Percentiles rank a stretch among this genome's conserved stretches.
Conservation (phyloP, 2,797 vertebrate species). For the Danio jaintianensis region DNA sequence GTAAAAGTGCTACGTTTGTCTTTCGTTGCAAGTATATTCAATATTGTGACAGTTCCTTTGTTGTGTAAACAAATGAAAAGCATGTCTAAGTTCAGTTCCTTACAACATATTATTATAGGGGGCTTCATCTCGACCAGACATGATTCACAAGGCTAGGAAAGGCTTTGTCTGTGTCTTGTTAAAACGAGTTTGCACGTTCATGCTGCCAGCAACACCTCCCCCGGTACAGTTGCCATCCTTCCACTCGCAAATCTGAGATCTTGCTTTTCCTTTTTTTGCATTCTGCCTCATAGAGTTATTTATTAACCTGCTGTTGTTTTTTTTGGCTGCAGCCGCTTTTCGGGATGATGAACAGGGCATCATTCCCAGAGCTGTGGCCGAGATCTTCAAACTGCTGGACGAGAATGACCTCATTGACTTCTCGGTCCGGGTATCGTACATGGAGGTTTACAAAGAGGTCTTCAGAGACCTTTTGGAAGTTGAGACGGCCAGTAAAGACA, state of each 20-base stretch:
- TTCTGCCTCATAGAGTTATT: slow-evolving; percentile 50
- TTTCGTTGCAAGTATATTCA: slow-evolving; percentile 25
- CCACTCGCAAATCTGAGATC: slow-evolving; percentile 61
- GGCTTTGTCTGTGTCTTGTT: slow-evolving; percentile 54
- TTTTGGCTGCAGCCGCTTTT: slow-evolving; percentile 84
- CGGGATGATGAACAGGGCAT: slow-evolving; percentile 95
- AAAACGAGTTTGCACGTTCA: slow-evolving; percentile 56
- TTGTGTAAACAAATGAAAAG: slow-evolving; percentile 41
- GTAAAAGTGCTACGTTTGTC: background rate
- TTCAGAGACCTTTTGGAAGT: slow-evolving; percentile 94
- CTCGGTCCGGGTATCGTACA: slow-evolving; percentile 90
- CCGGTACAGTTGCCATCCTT: slow-evolving; percentile 62
- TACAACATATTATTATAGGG: slow-evolving; percentile 44
- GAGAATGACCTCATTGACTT: slow-evolving; percentile 95
- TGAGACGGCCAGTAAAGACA: slow-evolving; percentile 94
- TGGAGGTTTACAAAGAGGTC: slow-evolving; percentile 98
- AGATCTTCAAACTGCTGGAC: slow-evolving; percentile 93
- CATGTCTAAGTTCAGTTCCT: slow-evolving; percentile 31
- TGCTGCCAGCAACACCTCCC: slow-evolving; percentile 67
- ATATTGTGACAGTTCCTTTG: slow-evolving; percentile 7
- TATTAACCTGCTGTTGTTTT: slow-evolving; percentile 57
- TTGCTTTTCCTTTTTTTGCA: slow-evolving; percentile 47
- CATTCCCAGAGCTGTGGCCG: slow-evolving; percentile 93
- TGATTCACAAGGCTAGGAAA: slow-evolving; percentile 52
- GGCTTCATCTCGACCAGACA: slow-evolving; percentile 47